Percentiles rank a stretch among this genome's conserved stretches.
These are phyloP conservation scores for Falco rusticolus DNA, from an alignment of 2,797 vertebrate genomes.

Conservation along the genomic window DNA sequence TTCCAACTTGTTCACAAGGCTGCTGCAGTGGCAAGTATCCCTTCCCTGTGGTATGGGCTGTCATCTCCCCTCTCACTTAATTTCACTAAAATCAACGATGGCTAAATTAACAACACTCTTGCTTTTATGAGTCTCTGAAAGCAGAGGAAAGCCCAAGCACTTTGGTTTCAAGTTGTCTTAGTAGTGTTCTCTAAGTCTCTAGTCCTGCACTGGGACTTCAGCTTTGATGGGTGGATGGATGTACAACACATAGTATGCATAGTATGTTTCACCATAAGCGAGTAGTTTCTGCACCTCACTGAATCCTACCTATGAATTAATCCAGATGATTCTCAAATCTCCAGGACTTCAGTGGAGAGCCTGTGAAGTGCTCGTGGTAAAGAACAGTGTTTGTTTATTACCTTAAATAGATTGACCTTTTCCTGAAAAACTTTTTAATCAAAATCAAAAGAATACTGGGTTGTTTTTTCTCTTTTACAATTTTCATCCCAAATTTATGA, in stretches of 20 bases:
- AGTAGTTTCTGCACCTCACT: background rate
- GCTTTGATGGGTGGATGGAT: background rate
- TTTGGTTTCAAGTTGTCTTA: background rate
- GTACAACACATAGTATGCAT: rapidly evolving
- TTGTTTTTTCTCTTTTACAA: slow-evolving; percentile 41
- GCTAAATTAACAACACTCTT: background rate
- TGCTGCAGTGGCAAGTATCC: background rate
- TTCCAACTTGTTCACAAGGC: background rate
- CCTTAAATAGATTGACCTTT: background rate
- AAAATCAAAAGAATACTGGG: slow-evolving; percentile 39
- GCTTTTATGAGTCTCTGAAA: background rate
- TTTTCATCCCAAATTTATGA: slow-evolving; percentile 58
- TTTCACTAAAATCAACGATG: background rate
- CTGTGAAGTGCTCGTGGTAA: background rate
- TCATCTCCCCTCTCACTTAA: background rate
- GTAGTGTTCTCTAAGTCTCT: background rate
- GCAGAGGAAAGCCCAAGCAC: background rate
- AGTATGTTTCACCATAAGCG: background rate
- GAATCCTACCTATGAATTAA: background rate
- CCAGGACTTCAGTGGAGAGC: background rate
- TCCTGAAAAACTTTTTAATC: slow-evolving; percentile 26
- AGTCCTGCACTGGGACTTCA: background rate
- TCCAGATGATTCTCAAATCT: background rate
- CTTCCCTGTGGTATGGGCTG: background rate
- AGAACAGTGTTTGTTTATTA: background rate